Evolutionary conservation across 2,797 vertebrate species (phyloP), one percentile per base, ranked within the genome.

Genomic region (Alca torda): DNA sequence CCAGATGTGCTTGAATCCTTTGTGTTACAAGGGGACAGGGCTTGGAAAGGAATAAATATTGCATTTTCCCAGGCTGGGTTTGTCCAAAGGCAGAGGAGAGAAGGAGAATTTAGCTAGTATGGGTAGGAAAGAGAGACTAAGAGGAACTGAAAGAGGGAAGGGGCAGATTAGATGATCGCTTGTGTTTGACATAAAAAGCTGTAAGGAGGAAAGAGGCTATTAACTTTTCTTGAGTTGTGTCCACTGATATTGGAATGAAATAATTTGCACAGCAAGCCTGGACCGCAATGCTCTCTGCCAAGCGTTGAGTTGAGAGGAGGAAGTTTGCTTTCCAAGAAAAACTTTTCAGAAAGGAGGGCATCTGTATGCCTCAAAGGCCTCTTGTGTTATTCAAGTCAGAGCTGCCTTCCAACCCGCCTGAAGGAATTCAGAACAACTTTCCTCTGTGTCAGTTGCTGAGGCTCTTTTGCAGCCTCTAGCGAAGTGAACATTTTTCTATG

Each of bases 381-480:
- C 93, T 95, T 94, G 91, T 41, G 67, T 95, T 96, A 96, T 96
- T 97, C 96, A 97, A 97, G 92, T 96, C 77, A 87, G 95, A 82
- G 74, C 95, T 94, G 93, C 95, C 95, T 98, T 97, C 97, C 97
- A 98, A 97, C 85, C 89, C 2, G 96, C 96, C 97, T 96, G 95
- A 93, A 97, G 96, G 97, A 97, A 97, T 96, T 97, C 95, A 96
- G 94, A 97, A 83, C 96, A 97, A 96, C 94, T 95, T 97, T 94
- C 87, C 96, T 96, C 95, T 96, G 95, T 94, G 93, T 97, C 94
- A 92, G 93, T 95, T 95, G 94, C 87, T 85, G 89, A 96, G 88
- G 77, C 41, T 97, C 89, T 95, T 92, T 87, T 89, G 65, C 89
- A 96, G 95, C 97, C 96, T 96, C 93, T 69, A 97, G 96, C 97